A percentile compares a stretch with the other conserved stretches of the same genome.
phyloP scores from a whole-genome alignment of 1,140 invertebrate genomes.

The Eurosta solidaginis region DNA sequence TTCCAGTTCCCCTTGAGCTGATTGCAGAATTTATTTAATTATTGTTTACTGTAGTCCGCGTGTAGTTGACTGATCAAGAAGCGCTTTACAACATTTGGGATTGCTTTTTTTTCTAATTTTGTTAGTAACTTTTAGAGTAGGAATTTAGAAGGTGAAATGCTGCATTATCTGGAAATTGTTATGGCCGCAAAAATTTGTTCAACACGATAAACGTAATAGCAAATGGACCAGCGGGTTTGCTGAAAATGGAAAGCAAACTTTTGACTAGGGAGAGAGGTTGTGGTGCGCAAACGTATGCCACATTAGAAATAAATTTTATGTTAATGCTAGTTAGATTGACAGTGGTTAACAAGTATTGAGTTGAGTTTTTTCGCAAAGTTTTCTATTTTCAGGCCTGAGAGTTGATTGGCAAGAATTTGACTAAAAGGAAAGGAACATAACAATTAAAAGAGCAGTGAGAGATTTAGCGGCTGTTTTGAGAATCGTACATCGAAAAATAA shows the following conservation, averaged over 20 bases:
- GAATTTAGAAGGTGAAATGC: constrained; percentile 17
- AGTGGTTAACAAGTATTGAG: neutral
- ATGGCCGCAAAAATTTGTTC: constrained; percentile 7
- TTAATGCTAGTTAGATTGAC: neutral
- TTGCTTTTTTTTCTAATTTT: neutral
- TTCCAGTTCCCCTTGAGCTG: neutral
- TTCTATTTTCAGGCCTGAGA: too few relatives aligned
- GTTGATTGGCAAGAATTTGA: too few relatives aligned
- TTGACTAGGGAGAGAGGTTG: neutral
- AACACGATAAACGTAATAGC: neutral
- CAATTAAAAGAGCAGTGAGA: too few relatives aligned
- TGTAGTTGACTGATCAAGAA: neutral
- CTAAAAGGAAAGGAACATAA: too few relatives aligned
- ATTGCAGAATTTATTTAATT: constrained; percentile 27
- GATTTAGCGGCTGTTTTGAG: too few relatives aligned
- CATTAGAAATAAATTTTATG: constrained; percentile 19
- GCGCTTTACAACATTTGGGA: too few relatives aligned
- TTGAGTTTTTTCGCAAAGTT: too few relatives aligned
- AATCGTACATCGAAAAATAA: too few relatives aligned
- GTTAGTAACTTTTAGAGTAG: neutral
- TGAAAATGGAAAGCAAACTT: neutral
- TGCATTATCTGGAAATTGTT: constrained; percentile 8
- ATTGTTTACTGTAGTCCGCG: neutral
- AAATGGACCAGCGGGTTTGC: neutral
- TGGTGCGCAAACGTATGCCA: neutral